Evolutionary conservation across 2,888 invertebrate species (phyloP), one percentile per base, ranked within the genome.

Genomic region (Athrips mouffetella): DNA sequence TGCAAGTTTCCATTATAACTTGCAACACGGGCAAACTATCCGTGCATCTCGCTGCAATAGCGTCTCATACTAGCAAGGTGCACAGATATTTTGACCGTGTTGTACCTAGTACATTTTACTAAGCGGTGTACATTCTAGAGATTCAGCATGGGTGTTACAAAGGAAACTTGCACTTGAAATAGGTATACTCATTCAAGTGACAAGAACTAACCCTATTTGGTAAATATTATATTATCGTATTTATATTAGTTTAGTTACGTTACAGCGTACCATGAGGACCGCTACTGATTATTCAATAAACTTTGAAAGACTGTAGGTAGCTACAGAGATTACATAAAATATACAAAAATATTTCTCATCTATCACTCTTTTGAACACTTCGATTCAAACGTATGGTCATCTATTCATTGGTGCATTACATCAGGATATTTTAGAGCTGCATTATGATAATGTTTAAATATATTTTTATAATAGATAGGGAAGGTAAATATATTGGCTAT

Each of bases 281-380:
- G 57, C 66, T 59, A 69, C 23, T n/a, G 37, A 50, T 51, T 63
- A 64, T 59, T 63, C 63, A 67, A 68, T 73, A 75, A 66, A 72
- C 66, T 73, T 73, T 74, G 73, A 71, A 70, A 62, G 60, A 69
- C 69, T 63, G 70, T 63, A 63, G 56, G 62, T 61, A 60, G 59
- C 70, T 68, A 70, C 73, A 70, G 71, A 69, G 65, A 59, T 73
- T 72, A 73, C 74, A 68, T 70, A 48, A 75, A 76, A 74, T 72
- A 79, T 85, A 86, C 71, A 86, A 87, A 87, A 87, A 87, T 86
- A 87, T 80, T 71, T 75, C 67, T 81, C 73, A 64, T 75, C 73
- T 86, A 87, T 84, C 84, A 86, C 84, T 76, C 80, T 77, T 56
- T 76, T 86, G 87, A 88, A 88, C 87, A 88, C 86, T 79, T 86